Base-by-base conservation (phyloP, 1,140 invertebrate genomes). In the Branchinecta lynchi region DNA sequence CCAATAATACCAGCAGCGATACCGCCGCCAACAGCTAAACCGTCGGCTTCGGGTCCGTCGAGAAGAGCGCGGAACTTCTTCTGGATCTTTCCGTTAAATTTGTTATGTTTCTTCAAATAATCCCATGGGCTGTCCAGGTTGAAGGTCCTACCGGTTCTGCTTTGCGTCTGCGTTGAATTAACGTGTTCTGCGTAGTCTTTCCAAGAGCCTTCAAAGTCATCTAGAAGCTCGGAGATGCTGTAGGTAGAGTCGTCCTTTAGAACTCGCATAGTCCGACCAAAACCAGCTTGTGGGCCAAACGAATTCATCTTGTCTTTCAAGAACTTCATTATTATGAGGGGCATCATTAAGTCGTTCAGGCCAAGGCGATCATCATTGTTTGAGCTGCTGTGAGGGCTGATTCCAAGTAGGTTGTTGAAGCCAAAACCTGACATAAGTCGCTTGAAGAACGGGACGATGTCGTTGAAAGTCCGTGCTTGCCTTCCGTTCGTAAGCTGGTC, bases 1-100 rank as follows among this genome's bases (percentile, higher is more conserved):
- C 51, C 51, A 60, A 60, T 20, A 12, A 60, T 60, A 15, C 51
- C 51, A 60, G 51, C 12, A 60, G 51, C 51, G 51, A 60, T 60
- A 60, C 51, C 51, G 12, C 51, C 51, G 12, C 12, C 51, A 60
- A 60, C 51, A 20, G 51, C 51, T 60, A 60, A 60, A 60, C 17
- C 17, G 17, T 60, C 51, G 12, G 12, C 51, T 60, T 60, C 51
- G 1, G 51, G 51, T 12, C 51, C 51, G 3, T 60, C 51, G 3
- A 60, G 12, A 15, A 60, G 17, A 60, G 12, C 51, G 12, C 51
- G 51, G 17, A 60, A 60, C 51, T 60, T 60, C 17, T 60, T 60
- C 17, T 20, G 12, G 12, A 60, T 60, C 51, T 20, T 60, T 60
- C 51, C 51, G 17, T 60, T 60, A 60, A 60, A 60, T 20, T 60